A percentile compares a stretch with the other conserved stretches of the same genome.
Conservation (phyloP, 2,113 vertebrate species). For the Dromaius novaehollandiae region DNA sequence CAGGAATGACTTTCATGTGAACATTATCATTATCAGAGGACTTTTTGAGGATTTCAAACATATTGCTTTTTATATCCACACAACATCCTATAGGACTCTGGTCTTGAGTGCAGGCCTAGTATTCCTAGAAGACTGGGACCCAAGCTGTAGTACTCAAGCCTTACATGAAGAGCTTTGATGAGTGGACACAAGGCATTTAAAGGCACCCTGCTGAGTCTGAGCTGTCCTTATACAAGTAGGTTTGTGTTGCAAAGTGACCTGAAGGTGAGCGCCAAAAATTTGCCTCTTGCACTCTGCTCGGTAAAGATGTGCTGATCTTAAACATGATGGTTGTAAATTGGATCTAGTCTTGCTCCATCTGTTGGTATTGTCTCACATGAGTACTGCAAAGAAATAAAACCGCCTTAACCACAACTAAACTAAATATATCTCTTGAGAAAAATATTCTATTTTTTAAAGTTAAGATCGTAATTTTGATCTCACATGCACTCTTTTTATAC, state of each 20-base stretch:
- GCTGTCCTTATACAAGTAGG: background rate
- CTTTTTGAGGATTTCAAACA: background rate
- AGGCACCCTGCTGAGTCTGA: background rate
- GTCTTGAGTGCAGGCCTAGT: background rate
- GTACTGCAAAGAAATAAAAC: background rate
- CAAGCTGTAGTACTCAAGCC: background rate
- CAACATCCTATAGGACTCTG: rapidly evolving
- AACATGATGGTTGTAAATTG: background rate
- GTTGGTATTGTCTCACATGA: background rate
- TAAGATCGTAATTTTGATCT: background rate
- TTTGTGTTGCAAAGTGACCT: background rate
- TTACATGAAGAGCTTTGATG: background rate
- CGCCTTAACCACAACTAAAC: background rate
- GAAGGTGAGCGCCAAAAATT: background rate
- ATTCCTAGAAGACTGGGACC: background rate
- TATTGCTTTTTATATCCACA: background rate
- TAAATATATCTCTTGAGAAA: background rate
- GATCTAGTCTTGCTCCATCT: background rate
- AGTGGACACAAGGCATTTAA: background rate
- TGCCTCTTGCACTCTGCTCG: background rate
- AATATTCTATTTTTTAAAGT: background rate
- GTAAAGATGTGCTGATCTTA: background rate
- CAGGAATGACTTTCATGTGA: background rate
- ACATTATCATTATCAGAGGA: background rate
- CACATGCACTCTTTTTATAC: background rate